A percentile compares a stretch with the other conserved stretches of the same genome.
phyloP scores from a whole-genome alignment of 2,113 vertebrate genomes.

The Embiotoca jacksoni region DNA sequence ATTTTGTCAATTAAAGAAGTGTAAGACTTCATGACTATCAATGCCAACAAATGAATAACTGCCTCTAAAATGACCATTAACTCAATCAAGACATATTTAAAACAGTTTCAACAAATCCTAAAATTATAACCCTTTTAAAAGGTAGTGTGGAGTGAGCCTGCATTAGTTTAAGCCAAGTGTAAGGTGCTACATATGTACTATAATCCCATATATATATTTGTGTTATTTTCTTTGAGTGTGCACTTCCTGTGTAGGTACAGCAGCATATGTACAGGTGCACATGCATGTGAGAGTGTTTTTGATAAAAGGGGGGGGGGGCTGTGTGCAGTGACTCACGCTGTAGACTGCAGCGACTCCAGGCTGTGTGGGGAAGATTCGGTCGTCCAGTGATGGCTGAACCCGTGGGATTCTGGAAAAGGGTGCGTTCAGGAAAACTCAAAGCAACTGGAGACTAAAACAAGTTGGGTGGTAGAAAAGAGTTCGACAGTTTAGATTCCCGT shows the following conservation, averaged over 20 bases:
- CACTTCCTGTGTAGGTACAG: conserved; percentile 2
- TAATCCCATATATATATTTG: background rate
- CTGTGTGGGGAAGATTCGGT: conserved; percentile 85
- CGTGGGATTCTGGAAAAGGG: conserved; percentile 78
- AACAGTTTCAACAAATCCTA: too few relatives aligned
- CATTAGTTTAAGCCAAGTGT: background rate
- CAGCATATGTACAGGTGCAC: conserved; percentile 23
- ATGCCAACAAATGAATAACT: background rate
- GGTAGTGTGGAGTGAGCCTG: background rate
- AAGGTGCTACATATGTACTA: too few relatives aligned
- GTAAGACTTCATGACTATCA: too few relatives aligned
- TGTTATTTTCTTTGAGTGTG: background rate
- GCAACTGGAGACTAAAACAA: conserved; percentile 51
- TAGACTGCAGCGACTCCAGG: conserved; percentile 84
- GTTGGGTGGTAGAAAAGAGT: background rate
- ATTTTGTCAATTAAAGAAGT: background rate
- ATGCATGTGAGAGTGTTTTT: background rate
- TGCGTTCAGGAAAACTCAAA: conserved; percentile 74
- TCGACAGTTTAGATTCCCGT: background rate
- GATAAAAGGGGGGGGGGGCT: conserved; percentile 4
- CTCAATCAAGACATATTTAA: conserved; percentile 1
- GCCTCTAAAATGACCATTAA: background rate
- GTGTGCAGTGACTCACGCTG: conserved; percentile 79
- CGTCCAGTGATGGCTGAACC: conserved; percentile 83
- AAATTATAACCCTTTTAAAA: too few relatives aligned